Conservation (phyloP, 1,140 invertebrate genomes). For the Anthonomus grandis region DNA sequence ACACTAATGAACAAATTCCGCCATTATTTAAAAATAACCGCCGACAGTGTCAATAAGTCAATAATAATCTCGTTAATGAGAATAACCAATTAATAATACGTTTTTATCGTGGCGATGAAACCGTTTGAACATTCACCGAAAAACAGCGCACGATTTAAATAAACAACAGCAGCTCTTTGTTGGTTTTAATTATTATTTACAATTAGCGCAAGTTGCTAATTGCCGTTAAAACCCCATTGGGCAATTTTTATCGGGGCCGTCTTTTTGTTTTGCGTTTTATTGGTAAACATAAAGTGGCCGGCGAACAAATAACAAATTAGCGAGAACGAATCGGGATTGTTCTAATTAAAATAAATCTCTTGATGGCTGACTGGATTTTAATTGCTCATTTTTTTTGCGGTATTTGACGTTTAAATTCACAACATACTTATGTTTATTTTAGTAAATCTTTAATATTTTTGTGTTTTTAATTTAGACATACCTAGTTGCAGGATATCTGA, state of each 20-base stretch:
- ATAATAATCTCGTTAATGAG: slow-evolving; percentile 22
- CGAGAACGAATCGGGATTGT: slow-evolving; percentile 8
- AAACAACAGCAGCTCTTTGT: slow-evolving; percentile 11
- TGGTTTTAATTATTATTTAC: slow-evolving; percentile 21
- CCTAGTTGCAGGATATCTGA: too few species aligned
- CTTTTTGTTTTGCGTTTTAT: slow-evolving; percentile 20
- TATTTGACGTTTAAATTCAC: too few species aligned
- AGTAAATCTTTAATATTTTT: too few species aligned
- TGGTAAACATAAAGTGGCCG: slow-evolving; percentile 19
- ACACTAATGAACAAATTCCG: too few species aligned
- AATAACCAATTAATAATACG: slow-evolving; percentile 21
- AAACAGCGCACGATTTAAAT: slow-evolving; percentile 12
- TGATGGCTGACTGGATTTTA: too few species aligned
- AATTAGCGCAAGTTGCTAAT: slow-evolving; percentile 13
- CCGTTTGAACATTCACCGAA: slow-evolving; percentile 19
- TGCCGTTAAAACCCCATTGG: slow-evolving; percentile 19
- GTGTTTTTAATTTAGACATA: too few species aligned
- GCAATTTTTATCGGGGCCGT: slow-evolving; percentile 20
- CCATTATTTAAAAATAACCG: slow-evolving; percentile 18
- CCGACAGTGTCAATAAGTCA: slow-evolving; percentile 23
- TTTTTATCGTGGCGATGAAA: slow-evolving; percentile 10
- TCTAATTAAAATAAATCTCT: slow-evolving; percentile 10
- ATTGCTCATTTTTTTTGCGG: too few species aligned
- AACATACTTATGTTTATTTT: too few species aligned
- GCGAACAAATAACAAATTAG: slow-evolving; percentile 21